Conservation (phyloP, 30 jellyfish, hydroid and myxozoan species). For the Nemopilema nomurai region DNA sequence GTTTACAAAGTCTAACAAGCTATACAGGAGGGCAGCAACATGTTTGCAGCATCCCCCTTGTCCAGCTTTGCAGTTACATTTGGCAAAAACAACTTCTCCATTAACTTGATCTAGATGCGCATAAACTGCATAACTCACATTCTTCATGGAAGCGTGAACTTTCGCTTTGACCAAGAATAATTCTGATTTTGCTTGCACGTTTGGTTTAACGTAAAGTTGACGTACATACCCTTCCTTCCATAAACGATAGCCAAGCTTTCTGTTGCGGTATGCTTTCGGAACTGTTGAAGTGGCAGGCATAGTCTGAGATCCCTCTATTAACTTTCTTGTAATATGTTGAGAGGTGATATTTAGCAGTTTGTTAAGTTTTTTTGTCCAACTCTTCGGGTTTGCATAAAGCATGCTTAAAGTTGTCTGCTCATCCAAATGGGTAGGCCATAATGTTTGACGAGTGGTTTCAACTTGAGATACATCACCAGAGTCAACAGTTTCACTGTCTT, state of each 20-base stretch:
- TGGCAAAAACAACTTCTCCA: slow-evolving; percentile 9
- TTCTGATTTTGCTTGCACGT: background rate
- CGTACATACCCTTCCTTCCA: slow-evolving; percentile 53
- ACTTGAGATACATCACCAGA: background rate
- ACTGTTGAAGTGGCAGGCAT: background rate
- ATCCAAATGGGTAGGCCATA: too few relatives aligned
- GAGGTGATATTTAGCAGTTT: background rate
- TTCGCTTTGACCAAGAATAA: slow-evolving; percentile 29
- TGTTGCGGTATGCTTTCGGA: slow-evolving; percentile 28
- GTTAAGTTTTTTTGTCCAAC: background rate
- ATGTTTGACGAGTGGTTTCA: background rate
- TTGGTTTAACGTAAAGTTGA: background rate
- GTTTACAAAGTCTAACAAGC: slow-evolving; percentile 14
- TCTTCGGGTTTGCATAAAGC: too few relatives aligned
- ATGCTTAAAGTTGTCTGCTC: too few relatives aligned
- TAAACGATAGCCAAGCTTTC: slow-evolving; percentile 13
- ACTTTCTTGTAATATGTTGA: background rate
- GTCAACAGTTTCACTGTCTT: background rate
- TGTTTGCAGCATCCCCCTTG: slow-evolving; percentile 63
- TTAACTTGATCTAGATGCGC: slow-evolving; percentile 16
- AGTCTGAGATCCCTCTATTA: background rate
- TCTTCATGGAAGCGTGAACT: slow-evolving; percentile 23
- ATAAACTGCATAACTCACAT: background rate
- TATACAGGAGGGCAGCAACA: slow-evolving; percentile 41
- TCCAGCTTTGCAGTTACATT: slow-evolving; percentile 39